Conservation (phyloP, 2,797 vertebrate species). For the Babyrousa celebensis region DNA sequence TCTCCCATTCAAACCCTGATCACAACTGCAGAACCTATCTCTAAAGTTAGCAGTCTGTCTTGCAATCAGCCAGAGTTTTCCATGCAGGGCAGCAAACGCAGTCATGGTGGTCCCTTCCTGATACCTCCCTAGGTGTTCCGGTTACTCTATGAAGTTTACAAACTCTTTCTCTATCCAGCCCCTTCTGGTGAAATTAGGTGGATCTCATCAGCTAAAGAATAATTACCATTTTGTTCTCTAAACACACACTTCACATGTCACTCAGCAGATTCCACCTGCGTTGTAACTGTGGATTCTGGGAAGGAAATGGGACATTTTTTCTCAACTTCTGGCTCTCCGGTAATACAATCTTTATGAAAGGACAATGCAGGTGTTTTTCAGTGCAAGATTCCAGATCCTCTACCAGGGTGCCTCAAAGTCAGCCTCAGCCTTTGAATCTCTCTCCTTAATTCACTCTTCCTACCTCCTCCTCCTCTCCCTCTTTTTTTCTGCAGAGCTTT, state of each 20-base stretch:
- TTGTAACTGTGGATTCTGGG: neutral
- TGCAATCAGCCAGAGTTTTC: neutral
- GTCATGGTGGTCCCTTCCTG: neutral
- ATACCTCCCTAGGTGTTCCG: neutral
- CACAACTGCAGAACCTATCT: neutral
- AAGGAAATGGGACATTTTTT: neutral
- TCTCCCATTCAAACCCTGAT: neutral
- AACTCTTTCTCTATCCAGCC: constrained; percentile 18
- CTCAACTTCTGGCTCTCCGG: neutral
- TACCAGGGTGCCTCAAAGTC: neutral
- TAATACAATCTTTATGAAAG: constrained; percentile 5
- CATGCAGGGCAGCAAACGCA: neutral
- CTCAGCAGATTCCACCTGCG: neutral
- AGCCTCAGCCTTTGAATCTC: constrained; percentile 47
- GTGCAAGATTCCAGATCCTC: neutral
- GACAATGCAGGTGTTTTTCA: neutral
- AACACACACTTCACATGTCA: neutral
- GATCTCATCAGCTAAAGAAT: neutral
- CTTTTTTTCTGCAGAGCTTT: constrained; percentile 26
- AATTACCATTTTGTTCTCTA: neutral
- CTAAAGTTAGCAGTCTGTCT: neutral
- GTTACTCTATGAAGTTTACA: neutral
- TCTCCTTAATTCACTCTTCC: constrained; percentile 32
- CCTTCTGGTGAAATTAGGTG: neutral
- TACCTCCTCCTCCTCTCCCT: neutral